Base-by-base conservation (phyloP, 2,888 invertebrate genomes). In the Schizotus pectinicornis region DNA sequence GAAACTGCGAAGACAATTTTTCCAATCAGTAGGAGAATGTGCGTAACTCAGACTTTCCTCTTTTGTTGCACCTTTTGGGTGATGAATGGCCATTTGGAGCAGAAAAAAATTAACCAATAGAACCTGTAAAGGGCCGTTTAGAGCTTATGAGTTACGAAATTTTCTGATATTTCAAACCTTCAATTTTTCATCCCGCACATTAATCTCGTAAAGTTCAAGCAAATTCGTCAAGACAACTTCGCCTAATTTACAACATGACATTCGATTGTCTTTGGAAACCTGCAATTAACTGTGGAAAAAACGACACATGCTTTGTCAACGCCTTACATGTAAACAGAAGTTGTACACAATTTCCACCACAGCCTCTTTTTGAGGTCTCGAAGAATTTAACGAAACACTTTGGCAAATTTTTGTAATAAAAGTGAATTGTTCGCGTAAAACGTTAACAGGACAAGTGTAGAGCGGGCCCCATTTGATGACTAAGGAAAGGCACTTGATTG, bases 31-130 rank as follows among this genome's bases (percentile, higher is more conserved):
- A 78, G 79, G 79, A 56, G 80, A 69, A 48, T 67, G 65, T 3
- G 82, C 81, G 60, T 77, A 79, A 0, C 80, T 78, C 9, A 73
- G 71, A 12, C 74, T 65, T 14, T 77, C 56, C 6, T 66, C 69
- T 50, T 76, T 71, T 9, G 54, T 60, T 1, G 70, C 76, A 13
- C 84, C 83, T 50, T 77, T 74, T 0, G 85, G 84, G 73, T 83
- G 81, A 71, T 85, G 85, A 31, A 83, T 70, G 61, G 78, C 73
- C 8, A 84, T 65, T 74, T 84, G 82, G n/a, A 84, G 70, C 3
- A 81, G 66, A 12, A 83, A 74, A 62, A 84, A 80, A 58, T 82
- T 79, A 39, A 83, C 79, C 42, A 84, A 76, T 48, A 78, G 74
- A 32, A 72, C 66, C 59, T 22, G 5, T 3, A 22, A 22, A 22